Evolutionary conservation across 1,140 invertebrate genomes (phyloP).

Genomic region (Apis dorsata): DNA sequence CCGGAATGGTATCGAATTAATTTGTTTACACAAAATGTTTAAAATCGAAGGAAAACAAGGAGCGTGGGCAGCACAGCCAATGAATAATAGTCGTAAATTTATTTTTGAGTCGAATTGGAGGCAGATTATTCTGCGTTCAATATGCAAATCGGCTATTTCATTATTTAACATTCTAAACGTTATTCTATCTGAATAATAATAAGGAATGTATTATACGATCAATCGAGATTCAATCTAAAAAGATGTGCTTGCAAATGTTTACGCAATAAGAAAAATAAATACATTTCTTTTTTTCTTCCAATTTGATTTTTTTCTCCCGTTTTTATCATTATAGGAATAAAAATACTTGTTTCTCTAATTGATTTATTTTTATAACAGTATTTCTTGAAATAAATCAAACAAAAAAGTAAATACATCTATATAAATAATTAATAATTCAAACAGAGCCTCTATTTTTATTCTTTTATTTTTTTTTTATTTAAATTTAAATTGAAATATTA

Average conservation of each 20-base stretch:
- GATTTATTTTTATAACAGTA: no score
- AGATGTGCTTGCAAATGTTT: conserved; percentile 13
- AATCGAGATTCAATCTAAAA: conserved; percentile 1
- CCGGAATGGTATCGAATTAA: neutral
- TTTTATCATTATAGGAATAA: neutral
- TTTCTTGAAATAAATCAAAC: no score
- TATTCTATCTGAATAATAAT: conserved; percentile 26
- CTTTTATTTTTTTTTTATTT: no score
- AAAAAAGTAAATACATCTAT: no score
- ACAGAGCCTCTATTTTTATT: no score
- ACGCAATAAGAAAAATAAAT: conserved; percentile 27
- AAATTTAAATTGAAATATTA: no score
- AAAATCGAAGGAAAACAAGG: neutral
- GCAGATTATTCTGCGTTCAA: neutral
- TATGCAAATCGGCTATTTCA: conserved; percentile 10
- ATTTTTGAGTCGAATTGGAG: conserved; percentile 6
- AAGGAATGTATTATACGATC: conserved; percentile 15
- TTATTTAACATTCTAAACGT: conserved; percentile 43
- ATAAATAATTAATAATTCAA: no score
- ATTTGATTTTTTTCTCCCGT: no score
- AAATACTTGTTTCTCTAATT: no score
- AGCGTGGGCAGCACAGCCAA: no score
- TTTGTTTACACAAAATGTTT: neutral
- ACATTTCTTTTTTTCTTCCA: neutral
- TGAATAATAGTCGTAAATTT: neutral